These are phyloP conservation scores for Fregetta grallaria DNA, from an alignment of 2,113 vertebrate species.

Conservation along the genomic window DNA sequence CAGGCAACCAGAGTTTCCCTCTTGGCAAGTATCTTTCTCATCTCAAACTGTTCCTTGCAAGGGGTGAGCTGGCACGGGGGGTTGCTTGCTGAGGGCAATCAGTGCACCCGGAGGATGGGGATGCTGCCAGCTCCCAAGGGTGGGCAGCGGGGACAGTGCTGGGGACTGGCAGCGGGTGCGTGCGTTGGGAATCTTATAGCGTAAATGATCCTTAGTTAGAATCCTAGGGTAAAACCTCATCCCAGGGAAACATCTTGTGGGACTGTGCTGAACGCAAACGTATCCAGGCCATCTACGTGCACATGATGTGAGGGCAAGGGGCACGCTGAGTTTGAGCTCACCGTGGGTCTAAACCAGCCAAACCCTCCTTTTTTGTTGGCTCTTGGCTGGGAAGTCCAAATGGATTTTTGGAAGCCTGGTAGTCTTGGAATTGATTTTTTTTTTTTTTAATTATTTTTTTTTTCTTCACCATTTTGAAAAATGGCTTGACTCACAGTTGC, in stretches of 20 bases:
- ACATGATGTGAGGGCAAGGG: neutral
- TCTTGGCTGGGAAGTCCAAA: neutral
- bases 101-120: neutral
- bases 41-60: neutral
- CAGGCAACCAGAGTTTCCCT: constrained; percentile 63
- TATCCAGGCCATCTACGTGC: fast-evolving
- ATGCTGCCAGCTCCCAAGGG: neutral
- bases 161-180: fast-evolving
- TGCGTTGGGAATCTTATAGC: fast-evolving
- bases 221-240: neutral
- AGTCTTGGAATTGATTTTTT: constrained; percentile 6
- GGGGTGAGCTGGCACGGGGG: neutral
- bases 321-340: neutral
- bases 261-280: neutral
- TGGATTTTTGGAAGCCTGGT: constrained; percentile 3
- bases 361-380: neutral
- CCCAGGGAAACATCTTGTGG: neutral
- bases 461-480: constrained; percentile 19
- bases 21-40: constrained; percentile 71
- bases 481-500: constrained; percentile 58
- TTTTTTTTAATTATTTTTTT: neutral
- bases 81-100: neutral
- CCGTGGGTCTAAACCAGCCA: neutral
- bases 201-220: neutral
- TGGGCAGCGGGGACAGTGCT: neutral